These are phyloP conservation scores for Muscicapa comitata DNA, from an alignment of 2,797 vertebrate species.

Conservation along the genomic window DNA sequence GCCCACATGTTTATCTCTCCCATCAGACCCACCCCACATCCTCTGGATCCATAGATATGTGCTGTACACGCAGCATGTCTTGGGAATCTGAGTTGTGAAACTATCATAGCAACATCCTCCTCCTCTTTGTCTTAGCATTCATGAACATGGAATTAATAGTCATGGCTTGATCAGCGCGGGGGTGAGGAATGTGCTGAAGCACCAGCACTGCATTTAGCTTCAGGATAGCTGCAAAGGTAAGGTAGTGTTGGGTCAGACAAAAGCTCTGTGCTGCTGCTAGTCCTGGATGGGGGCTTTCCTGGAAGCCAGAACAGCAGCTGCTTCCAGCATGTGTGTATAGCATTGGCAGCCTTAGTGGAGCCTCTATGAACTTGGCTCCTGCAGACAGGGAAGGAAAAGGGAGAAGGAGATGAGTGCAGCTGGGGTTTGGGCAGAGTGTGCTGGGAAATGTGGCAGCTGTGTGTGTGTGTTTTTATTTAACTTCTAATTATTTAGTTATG, in stretches of 20 bases:
- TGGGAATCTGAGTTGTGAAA: not conserved
- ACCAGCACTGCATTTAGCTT: not conserved
- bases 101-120: not conserved
- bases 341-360: not conserved
- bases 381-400: not conserved
- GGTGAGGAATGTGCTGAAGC: not conserved
- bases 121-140: not conserved
- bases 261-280: not conserved
- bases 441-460: conserved; percentile 17
- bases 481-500: conserved; percentile 51
- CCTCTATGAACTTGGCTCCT: not conserved
- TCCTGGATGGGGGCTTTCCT: not conserved
- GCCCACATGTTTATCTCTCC: not conserved
- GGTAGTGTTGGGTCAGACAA: not conserved
- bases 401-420: not conserved
- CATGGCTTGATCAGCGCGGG: not conserved
- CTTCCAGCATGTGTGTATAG: not conserved
- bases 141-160: not conserved
- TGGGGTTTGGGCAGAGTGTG: not conserved
- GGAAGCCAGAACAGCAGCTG: not conserved
- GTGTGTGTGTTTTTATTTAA: conserved; percentile 51
- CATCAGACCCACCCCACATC: not conserved
- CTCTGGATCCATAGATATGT: not conserved
- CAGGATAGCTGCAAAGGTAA: not conserved
- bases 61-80: not conserved